Evolutionary conservation across 2,888 invertebrate genomes (phyloP), one percentile per base, ranked within the genome.

Genomic region (Lasius platythorax): DNA sequence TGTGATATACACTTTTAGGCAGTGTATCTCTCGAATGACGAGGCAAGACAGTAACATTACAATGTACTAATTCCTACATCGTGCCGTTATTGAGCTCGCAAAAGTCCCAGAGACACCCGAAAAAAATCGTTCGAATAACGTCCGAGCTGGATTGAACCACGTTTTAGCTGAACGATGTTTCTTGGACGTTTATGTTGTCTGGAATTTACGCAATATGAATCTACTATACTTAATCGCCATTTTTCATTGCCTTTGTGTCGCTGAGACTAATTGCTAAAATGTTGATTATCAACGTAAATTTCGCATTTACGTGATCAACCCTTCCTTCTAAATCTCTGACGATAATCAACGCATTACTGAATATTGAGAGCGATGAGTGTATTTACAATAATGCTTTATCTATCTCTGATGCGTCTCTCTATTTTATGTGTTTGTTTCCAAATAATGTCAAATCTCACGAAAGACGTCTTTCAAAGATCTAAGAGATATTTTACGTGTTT

Each of bases 381-480:
- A 90, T 90, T 84, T 89, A 90, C 89, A 90, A 84, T 87, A 82
- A 85, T 63, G 68, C 61, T 56, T 82, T 72, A 67, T 58, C 82
- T 89, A 87, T 63, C 74, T 53, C 72, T 79, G 61, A 84, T 74
- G 79, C 63, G 50, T 67, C 61, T 83, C 66, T 37, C 23, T 63
- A 61, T 72, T 37, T 63, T 9, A 18, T 53, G 61, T 74, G 15
- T n/a, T n/a, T 46, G 3, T 50, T 33, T 78, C 18, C 56, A 30
- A 56, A 53, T 78, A 68, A 46, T 28, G 9, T 33, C 1, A 58
- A 58, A 37, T 61, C n/a, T n/a, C 4, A 73, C 6, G 50, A 23
- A 50, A 63, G 15, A 81, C 18, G n/a, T 50, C 15, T 37, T 37
- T 46, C 56, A 61, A 6, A 61, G 15, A 15, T 11, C 43, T 33